Evolutionary conservation across 64 coral and sea anemone genomes (phyloP).

Genomic region (Stichodactyla mertensii): DNA sequence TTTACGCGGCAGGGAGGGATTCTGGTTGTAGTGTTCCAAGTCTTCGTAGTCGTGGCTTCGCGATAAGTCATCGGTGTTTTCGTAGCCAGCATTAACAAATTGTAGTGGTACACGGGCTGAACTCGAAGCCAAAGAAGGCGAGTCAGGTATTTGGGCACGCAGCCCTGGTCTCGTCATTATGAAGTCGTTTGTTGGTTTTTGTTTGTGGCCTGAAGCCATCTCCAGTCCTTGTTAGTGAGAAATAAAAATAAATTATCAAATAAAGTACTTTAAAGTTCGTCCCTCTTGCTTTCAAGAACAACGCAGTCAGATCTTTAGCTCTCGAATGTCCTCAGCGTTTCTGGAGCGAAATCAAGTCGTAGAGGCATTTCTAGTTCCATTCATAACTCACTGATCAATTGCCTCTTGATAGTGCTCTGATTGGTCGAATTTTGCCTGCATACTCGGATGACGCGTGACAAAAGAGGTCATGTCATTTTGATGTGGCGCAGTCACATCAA

Average conservation of each 20-base stretch:
- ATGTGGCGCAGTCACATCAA: too few species aligned
- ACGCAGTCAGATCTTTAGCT: not conserved
- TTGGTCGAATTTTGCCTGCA: too few species aligned
- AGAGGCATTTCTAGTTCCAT: not conserved
- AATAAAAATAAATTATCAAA: constrained; percentile 2
- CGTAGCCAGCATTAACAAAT: constrained; percentile 3
- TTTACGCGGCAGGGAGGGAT: not conserved
- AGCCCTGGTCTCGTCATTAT: constrained; percentile 15
- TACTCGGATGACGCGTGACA: too few species aligned
- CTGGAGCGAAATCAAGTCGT: not conserved
- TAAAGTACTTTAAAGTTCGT: not conserved
- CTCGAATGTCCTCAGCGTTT: not conserved
- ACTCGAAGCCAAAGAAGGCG: not conserved
- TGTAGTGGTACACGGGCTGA: not conserved
- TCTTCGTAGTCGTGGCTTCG: not conserved
- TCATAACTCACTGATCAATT: not conserved
- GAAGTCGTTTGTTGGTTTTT: not conserved
- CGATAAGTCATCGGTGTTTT: not conserved
- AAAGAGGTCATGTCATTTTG: too few species aligned
- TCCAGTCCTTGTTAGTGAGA: constrained; percentile 1
- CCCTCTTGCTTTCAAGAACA: not conserved
- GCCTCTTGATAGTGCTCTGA: too few species aligned
- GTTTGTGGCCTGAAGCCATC: constrained; percentile 15
- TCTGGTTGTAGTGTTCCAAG: not conserved
- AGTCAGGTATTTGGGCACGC: constrained; percentile 6